Evolutionary conservation across 2,888 invertebrate genomes (phyloP).

Genomic region (Suillia variegata): DNA sequence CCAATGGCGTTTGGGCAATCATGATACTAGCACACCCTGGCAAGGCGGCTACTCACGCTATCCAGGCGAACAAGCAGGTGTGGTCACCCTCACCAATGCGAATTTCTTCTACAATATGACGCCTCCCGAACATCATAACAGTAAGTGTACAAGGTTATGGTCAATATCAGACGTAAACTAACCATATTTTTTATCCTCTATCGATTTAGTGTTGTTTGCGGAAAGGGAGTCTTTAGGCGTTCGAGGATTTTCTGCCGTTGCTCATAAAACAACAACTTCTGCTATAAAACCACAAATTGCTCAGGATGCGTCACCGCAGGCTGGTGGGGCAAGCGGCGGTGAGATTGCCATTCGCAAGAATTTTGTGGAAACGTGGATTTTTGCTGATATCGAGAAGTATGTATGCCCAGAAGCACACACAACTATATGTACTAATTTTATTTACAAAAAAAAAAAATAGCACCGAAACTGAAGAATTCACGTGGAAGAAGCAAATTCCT

Average conservation of each 20-base stretch:
- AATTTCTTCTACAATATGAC: slow-evolving; percentile 52
- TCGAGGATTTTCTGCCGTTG: too few relatives aligned
- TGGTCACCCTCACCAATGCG: slow-evolving; percentile 58
- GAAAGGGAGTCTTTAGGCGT: slow-evolving; percentile 7
- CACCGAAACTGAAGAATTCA: slow-evolving; percentile 42
- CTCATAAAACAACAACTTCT: too few relatives aligned
- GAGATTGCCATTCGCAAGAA: slow-evolving; percentile 62
- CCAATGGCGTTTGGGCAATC: slow-evolving; percentile 68
- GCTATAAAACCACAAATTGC: too few relatives aligned
- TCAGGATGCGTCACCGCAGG: background rate
- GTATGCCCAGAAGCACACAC: too few relatives aligned
- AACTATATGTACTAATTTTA: background rate
- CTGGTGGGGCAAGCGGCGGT: background rate
- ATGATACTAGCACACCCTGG: slow-evolving; percentile 63
- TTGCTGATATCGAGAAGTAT: slow-evolving; percentile 60
- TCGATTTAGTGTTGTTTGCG: too few relatives aligned
- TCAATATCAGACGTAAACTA: background rate
- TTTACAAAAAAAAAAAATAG: slow-evolving; percentile 19
- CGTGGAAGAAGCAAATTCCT: slow-evolving; percentile 66
- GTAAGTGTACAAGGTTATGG: too few relatives aligned
- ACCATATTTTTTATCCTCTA: too few relatives aligned
- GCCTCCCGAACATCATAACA: slow-evolving; percentile 27
- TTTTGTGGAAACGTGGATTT: slow-evolving; percentile 76
- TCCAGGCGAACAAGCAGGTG: slow-evolving; percentile 51
- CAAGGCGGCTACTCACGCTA: slow-evolving; percentile 51